Conservation (phyloP, 1,140 invertebrate genomes). For the Chlorops oryzae region DNA sequence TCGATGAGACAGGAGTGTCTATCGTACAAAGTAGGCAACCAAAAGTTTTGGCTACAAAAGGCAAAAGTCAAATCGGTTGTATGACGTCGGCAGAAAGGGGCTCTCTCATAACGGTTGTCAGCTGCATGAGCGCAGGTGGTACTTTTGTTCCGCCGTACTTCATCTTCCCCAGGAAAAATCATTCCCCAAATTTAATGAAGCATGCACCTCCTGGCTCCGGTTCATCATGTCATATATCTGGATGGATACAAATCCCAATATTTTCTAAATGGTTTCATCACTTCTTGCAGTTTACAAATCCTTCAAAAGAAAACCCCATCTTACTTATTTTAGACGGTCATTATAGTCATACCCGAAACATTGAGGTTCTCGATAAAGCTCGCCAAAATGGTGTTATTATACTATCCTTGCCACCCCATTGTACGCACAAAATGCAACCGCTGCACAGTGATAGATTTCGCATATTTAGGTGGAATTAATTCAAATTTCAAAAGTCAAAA, state of each 20-base stretch:
- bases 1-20: slow-evolving; percentile 1
- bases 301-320: too few species aligned
- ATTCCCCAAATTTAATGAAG: neutral
- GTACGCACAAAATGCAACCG: too few species aligned
- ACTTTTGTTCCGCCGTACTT: slow-evolving; percentile 2
- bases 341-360: too few species aligned
- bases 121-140: slow-evolving; percentile 1
- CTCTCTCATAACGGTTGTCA: neutral
- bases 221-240: neutral
- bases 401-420: too few species aligned
- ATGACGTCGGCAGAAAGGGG: slow-evolving; percentile 20
- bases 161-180: slow-evolving; percentile 1
- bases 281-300: too few species aligned
- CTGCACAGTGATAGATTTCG: too few species aligned
- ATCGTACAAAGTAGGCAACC: neutral
- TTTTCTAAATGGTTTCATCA: too few species aligned
- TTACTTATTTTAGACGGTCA: too few species aligned
- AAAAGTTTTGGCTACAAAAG: neutral
- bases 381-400: too few species aligned
- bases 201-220: neutral
- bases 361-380: too few species aligned
- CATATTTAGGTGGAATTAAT: too few species aligned
- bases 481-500: too few species aligned
- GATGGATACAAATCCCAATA: neutral
- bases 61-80: neutral